phyloP scores from a whole-genome alignment of 2,888 invertebrate species.

The Chrysotoxum bicinctum region DNA sequence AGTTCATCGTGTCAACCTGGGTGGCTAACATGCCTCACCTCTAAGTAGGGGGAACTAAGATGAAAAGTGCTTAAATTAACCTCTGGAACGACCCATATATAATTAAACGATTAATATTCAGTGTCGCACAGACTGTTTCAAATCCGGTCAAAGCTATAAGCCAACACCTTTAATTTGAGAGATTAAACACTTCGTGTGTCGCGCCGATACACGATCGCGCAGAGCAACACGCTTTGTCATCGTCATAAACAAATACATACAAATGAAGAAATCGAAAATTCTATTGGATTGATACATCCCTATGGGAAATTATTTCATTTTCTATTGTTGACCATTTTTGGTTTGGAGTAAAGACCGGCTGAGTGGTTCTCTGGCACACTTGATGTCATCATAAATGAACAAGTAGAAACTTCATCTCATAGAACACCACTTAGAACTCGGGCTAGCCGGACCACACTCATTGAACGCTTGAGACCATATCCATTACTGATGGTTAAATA shows the following conservation, averaged over 20 bases:
- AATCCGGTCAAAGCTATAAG: conserved; percentile 51
- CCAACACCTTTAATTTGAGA: conserved; percentile 58
- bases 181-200: conserved; percentile 44
- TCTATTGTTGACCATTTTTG: conserved; percentile 65
- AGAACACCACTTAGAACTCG: conserved; percentile 52
- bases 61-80: conserved; percentile 44
- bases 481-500: conserved; percentile 66
- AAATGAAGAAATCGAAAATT: conserved; percentile 61
- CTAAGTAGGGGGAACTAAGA: neutral
- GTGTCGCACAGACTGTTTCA: conserved; percentile 55
- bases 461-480: conserved; percentile 63
- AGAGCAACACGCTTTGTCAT: conserved; percentile 39
- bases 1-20: conserved; percentile 55
- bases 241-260: conserved; percentile 3
- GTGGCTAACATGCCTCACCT: conserved; percentile 42
- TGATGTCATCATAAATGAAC: conserved; percentile 65
- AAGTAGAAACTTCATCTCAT: conserved; percentile 46
- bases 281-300: conserved; percentile 67
- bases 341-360: neutral
- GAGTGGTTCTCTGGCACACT: conserved; percentile 46
- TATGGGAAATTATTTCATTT: conserved; percentile 61
- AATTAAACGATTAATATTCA: conserved; percentile 72
- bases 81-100: conserved; percentile 38
- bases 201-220: neutral
- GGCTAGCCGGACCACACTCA: conserved; percentile 65